Evolutionary conservation across 1,140 invertebrate species (phyloP), one percentile per base, ranked within the genome.

Genomic region (Bathynomus jamesi): DNA sequence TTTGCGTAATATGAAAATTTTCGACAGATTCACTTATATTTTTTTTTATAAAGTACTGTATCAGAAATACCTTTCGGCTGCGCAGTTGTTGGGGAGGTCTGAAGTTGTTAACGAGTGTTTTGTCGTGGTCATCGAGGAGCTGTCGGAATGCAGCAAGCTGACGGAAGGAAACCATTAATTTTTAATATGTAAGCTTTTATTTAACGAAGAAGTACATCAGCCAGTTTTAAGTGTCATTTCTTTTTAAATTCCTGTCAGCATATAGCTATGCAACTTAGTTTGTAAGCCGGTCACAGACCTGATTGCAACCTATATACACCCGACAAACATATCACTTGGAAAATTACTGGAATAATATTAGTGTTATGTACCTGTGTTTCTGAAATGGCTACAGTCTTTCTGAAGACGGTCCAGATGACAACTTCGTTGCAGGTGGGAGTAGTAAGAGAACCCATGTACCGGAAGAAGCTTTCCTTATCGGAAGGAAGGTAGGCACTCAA

Each of bases 361-460:
- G n/a, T n/a, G n/a, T n/a, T n/a, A n/a, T n/a, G n/a, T 76, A 87
- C 87, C 83, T 89, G 87, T 13, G 81, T 75, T 61, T 84, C 78
- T 0, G 87, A 87, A 46, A 91, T 85, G 0, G 84, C 83, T 25
- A 87, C 80, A 32, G 85, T 85, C 60, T 86, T 81, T 0, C 85
- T 53, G 65, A 86, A 82, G 0, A 87, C 71, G 0, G 84, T 85
- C 87, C 87, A 88, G 4, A 81, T 80, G 7, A 88, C 86, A 17
- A 78, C 80, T 79, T 87, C 85, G 31, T 79, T 78, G 76, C 86
- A 88, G 1, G 81, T 82, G 0, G 86, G 86, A 0, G 86, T 90
- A 78, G 84, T 82, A 64, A 86, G 78, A 70, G 83, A 87, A 0
- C 91, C 91, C 79, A 85, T 83, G 78, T 93, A 93, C 1, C 89